Conservation (phyloP, 2,113 vertebrate species). For the Catagonus wagneri region DNA sequence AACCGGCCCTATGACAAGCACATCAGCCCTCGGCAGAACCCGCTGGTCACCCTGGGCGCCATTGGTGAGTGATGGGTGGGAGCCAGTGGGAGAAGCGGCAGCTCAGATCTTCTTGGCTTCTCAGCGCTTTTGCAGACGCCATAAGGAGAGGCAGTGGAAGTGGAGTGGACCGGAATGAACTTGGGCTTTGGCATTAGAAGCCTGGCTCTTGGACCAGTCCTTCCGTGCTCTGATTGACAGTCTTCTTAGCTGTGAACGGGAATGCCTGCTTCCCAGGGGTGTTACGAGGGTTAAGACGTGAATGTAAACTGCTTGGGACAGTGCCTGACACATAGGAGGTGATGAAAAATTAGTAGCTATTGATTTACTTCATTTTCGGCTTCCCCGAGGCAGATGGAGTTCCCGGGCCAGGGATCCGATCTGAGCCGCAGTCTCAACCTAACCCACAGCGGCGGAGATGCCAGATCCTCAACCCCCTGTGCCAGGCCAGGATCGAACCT, state of each 20-base stretch:
- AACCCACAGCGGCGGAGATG: too few species aligned
- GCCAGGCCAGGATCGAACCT: too few species aligned
- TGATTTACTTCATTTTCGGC: too few species aligned
- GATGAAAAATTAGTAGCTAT: background rate
- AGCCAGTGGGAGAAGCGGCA: constrained; percentile 78
- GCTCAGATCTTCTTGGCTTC: background rate
- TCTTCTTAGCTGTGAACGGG: background rate
- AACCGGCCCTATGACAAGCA: constrained; percentile 89
- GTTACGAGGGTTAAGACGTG: background rate
- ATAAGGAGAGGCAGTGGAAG: background rate
- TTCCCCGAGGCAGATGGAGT: too few species aligned
- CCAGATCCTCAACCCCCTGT: too few species aligned
- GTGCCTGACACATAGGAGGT: background rate
- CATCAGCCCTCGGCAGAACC: constrained; percentile 90
- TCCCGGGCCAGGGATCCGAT: too few species aligned
- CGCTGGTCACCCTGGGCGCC: constrained; percentile 87
- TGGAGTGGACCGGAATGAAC: background rate
- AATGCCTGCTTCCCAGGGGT: background rate
- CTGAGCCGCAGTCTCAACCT: too few species aligned
- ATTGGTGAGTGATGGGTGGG: constrained; percentile 86
- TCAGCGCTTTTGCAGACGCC: background rate
- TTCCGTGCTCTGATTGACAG: background rate
- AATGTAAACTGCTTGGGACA: background rate
- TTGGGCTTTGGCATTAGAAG: background rate
- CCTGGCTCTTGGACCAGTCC: background rate